Percentiles rank a stretch among this genome's conserved stretches.
These are phyloP conservation scores for Drosophila fuyamai DNA, from an alignment of 1,140 invertebrate genomes.

Conservation along the genomic window DNA sequence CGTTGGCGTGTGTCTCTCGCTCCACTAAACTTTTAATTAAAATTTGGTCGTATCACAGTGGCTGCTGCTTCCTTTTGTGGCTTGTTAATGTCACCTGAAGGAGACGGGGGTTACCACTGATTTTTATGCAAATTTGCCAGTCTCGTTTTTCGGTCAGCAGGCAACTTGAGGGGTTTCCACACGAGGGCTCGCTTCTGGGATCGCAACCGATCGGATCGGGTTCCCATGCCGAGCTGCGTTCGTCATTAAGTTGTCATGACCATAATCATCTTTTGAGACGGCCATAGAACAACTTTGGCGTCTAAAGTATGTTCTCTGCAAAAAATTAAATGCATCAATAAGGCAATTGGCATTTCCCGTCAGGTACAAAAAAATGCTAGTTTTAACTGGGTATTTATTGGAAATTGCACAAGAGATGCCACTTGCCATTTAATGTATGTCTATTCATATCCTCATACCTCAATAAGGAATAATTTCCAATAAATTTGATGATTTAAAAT, in stretches of 20 bases:
- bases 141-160: slow-evolving; percentile 20
- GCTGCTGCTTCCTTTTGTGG: slow-evolving; percentile 65
- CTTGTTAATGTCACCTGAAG: slow-evolving; percentile 55
- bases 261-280: slow-evolving; percentile 23
- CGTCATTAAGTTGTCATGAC: slow-evolving; percentile 58
- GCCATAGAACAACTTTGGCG: slow-evolving; percentile 34
- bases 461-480: too few relatives aligned
- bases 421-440: background rate
- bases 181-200: slow-evolving; percentile 16
- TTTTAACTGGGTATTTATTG: background rate
- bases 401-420: background rate
- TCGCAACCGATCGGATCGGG: slow-evolving; percentile 23
- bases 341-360: slow-evolving; percentile 56
- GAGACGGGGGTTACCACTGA: slow-evolving; percentile 9
- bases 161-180: slow-evolving; percentile 39
- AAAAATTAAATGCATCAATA: slow-evolving; percentile 50
- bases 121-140: slow-evolving; percentile 50
- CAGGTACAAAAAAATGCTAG: background rate
- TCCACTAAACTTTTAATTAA: slow-evolving; percentile 76
- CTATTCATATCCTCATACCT: too few relatives aligned
- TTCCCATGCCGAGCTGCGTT: slow-evolving; percentile 39
- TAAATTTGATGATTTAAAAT: too few relatives aligned
- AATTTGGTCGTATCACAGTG: slow-evolving; percentile 71
- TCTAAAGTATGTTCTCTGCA: slow-evolving; percentile 23
- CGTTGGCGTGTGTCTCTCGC: slow-evolving; percentile 70